These are phyloP conservation scores for Campylomormyrus numenius DNA, from an alignment of 2,113 vertebrate genomes.

Conservation along the genomic window DNA sequence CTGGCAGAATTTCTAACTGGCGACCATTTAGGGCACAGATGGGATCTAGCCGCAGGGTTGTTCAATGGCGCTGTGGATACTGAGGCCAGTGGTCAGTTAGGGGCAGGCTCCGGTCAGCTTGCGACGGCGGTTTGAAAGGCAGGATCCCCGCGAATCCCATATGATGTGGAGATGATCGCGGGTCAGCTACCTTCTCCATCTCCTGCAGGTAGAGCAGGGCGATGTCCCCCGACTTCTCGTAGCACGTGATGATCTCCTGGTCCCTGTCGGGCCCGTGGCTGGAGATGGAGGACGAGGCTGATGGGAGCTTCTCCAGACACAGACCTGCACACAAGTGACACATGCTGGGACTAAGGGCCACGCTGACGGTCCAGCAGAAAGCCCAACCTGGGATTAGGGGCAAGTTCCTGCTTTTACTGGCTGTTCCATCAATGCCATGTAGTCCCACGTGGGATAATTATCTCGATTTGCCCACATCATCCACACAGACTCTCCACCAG, in stretches of 20 bases:
- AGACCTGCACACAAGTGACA: constrained; percentile 62
- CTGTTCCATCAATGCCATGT: neutral
- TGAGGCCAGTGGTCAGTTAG: neutral
- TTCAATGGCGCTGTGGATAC: neutral
- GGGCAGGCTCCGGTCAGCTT: neutral
- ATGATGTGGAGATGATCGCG: neutral
- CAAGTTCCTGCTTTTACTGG: neutral
- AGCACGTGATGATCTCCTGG: constrained; percentile 89
- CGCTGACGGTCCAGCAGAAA: neutral
- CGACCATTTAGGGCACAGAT: neutral
- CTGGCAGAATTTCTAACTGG: neutral
- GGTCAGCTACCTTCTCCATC: constrained; percentile 78
- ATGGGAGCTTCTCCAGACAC: constrained; percentile 85
- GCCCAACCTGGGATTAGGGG: neutral
- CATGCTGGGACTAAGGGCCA: neutral
- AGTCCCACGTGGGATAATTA: neutral
- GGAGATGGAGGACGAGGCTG: constrained; percentile 69
- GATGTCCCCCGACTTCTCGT: constrained; percentile 96
- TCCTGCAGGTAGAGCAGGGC: constrained; percentile 94
- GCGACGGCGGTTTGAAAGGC: neutral
- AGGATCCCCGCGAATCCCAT: neutral
- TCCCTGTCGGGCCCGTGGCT: constrained; percentile 70
- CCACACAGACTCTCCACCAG: neutral
- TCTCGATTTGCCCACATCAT: neutral
- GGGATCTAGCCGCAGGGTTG: neutral